Percentiles rank a stretch among this genome's conserved stretches.
phyloP scores from a whole-genome alignment of 2,113 vertebrate species.

The Pygoscelis adeliae region DNA sequence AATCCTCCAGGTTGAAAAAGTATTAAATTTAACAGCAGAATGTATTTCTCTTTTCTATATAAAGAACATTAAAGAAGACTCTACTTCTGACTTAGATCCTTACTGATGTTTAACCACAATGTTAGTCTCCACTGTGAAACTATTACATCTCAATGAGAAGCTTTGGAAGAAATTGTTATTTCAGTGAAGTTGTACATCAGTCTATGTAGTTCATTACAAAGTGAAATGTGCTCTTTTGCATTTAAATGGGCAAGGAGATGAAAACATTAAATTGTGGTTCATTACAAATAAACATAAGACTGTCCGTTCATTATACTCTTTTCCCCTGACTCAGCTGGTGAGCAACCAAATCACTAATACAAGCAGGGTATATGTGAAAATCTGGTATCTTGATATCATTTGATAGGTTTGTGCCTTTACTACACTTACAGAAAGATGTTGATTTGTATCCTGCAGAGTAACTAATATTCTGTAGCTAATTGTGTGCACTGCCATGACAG shows the following conservation, averaged over 20 bases:
- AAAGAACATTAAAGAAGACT: slow-evolving; percentile 15
- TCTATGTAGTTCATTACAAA: slow-evolving; percentile 48
- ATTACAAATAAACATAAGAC: slow-evolving; percentile 61
- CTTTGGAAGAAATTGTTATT: slow-evolving; percentile 40
- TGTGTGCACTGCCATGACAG: slow-evolving; percentile 62
- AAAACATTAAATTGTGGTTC: slow-evolving; percentile 69
- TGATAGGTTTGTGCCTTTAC: slow-evolving; percentile 51
- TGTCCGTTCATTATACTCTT: slow-evolving; percentile 49
- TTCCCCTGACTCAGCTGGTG: slow-evolving; percentile 48
- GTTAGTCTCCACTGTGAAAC: slow-evolving; percentile 35
- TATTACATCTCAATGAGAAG: slow-evolving; percentile 57
- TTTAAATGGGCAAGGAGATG: slow-evolving; percentile 68
- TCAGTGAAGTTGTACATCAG: slow-evolving; percentile 30
- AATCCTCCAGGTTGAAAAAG: background rate
- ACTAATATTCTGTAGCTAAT: slow-evolving; percentile 82
- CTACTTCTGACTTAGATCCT: slow-evolving; percentile 33
- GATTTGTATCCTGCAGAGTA: slow-evolving; percentile 71
- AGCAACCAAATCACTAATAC: slow-evolving; percentile 44
- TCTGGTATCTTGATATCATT: slow-evolving; percentile 14
- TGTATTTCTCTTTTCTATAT: background rate
- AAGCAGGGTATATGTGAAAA: slow-evolving; percentile 11
- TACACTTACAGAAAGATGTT: slow-evolving; percentile 54
- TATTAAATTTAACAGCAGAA: background rate
- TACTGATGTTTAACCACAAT: slow-evolving; percentile 53
- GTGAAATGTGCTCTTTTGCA: slow-evolving; percentile 70